Evolutionary conservation across 2,888 invertebrate species (phyloP).

Genomic region (Seira ritae): DNA sequence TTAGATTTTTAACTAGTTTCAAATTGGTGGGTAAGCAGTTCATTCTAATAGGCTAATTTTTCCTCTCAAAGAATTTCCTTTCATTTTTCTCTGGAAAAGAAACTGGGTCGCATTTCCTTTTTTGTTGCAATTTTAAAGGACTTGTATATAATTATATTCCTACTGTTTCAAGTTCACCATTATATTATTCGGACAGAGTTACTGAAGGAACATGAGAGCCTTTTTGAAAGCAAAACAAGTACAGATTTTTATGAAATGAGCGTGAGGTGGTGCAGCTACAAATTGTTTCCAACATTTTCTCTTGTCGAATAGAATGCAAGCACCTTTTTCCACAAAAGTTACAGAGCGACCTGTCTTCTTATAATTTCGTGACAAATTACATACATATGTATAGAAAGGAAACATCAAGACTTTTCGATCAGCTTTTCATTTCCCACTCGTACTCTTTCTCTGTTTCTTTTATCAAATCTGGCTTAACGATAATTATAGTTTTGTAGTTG

Average conservation of each 20-base stretch:
- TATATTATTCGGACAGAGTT: no score
- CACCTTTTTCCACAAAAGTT: no score
- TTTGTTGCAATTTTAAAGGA: neutral
- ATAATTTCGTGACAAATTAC: constrained; percentile 22
- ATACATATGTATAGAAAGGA: neutral
- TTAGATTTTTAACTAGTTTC: neutral
- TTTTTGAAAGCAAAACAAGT: no score
- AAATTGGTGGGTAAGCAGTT: constrained; percentile 1
- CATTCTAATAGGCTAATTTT: neutral
- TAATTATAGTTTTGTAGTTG: constrained; percentile 18
- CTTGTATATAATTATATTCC: no score
- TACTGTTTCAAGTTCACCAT: no score
- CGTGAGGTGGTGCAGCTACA: no score
- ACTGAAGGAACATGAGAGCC: no score
- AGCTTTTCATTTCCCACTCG: neutral
- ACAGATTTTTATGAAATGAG: no score
- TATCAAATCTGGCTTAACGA: constrained; percentile 17
- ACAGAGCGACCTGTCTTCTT: neutral
- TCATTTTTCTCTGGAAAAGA: no score
- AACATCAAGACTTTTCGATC: constrained; percentile 13
- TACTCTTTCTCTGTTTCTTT: neutral
- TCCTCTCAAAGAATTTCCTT: no score
- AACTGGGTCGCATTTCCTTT: neutral
- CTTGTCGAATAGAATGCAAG: no score
- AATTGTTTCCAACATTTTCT: no score